phyloP scores from a whole-genome alignment of 2,113 vertebrate species.

The Panurus biarmicus region DNA sequence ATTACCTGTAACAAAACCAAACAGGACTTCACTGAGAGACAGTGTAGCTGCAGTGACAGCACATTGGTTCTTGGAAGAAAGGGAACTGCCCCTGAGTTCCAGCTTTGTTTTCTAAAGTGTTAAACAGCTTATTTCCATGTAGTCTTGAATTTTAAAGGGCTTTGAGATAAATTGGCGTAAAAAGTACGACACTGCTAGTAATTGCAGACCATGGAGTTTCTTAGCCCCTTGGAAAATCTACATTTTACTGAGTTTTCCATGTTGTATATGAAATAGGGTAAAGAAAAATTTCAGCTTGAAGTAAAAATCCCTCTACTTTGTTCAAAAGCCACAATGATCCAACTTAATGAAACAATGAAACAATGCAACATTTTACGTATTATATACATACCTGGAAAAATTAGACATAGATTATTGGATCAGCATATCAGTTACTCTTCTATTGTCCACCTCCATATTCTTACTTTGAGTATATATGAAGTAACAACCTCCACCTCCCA shows the following conservation, averaged over 20 bases:
- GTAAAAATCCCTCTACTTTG: background rate
- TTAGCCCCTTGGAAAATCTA: background rate
- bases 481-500: background rate
- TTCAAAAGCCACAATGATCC: background rate
- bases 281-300: background rate
- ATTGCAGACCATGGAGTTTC: background rate
- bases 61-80: background rate
- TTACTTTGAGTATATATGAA: fast-evolving
- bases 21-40: background rate
- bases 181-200: background rate
- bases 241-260: background rate
- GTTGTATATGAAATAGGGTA: background rate
- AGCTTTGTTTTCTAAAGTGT: background rate
- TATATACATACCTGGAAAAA: background rate
- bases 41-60: fast-evolving
- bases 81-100: fast-evolving
- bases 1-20: background rate
- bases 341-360: background rate
- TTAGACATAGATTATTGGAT: background rate
- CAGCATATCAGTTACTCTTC: background rate
- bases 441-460: background rate
- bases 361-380: background rate
- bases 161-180: background rate
- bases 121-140: background rate
- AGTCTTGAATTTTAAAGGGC: background rate